phyloP scores from a whole-genome alignment of 2,113 vertebrate genomes.

The Dasyornis broadbenti region DNA sequence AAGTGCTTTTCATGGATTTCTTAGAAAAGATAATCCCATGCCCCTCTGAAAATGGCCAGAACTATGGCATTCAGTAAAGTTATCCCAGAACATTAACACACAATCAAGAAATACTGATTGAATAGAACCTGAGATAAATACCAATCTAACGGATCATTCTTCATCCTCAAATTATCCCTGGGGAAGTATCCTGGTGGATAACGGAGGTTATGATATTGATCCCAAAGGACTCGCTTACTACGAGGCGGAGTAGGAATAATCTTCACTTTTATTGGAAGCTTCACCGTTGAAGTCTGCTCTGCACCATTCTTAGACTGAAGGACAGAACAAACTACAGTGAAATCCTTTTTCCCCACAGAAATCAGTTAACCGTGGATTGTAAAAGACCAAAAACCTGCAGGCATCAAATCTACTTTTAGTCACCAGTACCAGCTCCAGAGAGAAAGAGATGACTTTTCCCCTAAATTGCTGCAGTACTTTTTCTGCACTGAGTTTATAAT shows the following conservation, averaged over 20 bases:
- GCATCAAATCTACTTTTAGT: background rate
- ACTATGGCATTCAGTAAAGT: background rate
- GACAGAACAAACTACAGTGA: conserved; percentile 7
- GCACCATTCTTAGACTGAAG: conserved; percentile 82
- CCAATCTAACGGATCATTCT: conserved; percentile 97
- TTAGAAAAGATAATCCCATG: background rate
- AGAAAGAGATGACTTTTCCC: background rate
- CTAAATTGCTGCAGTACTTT: background rate
- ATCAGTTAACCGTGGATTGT: background rate
- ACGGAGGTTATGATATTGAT: conserved; percentile 97
- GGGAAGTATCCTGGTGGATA: conserved; percentile 98
- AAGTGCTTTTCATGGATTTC: background rate
- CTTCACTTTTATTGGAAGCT: conserved; percentile 95
- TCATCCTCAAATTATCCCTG: conserved; percentile 96
- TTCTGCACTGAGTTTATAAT: background rate
- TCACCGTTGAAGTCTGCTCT: conserved; percentile 91
- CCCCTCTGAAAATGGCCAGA: background rate
- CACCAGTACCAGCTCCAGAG: background rate
- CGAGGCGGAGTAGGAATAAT: conserved; percentile 94
- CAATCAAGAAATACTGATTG: background rate
- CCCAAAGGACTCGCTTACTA: conserved; percentile 94
- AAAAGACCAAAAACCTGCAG: background rate
- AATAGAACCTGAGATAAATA: conserved; percentile 61
- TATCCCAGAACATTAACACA: background rate
- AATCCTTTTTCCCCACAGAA: background rate